Evolutionary conservation across 1,140 invertebrate genomes (phyloP).

Genomic region (Zaprionus kolodkinae): DNA sequence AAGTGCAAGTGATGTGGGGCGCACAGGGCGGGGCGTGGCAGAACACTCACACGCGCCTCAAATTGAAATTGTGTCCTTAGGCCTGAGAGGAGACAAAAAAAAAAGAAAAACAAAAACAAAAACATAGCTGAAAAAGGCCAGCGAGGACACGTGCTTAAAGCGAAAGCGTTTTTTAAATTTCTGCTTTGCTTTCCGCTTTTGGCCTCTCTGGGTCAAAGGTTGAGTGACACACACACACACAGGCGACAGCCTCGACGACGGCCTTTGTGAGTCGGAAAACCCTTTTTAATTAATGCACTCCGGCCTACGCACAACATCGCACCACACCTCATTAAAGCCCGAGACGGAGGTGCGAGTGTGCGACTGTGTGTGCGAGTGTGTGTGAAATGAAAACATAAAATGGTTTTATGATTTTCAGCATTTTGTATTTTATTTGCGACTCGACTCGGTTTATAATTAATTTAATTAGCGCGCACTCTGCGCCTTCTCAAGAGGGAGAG

Average conservation of each 20-base stretch:
- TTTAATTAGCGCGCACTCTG: conserved; percentile 42
- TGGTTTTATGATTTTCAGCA: conserved; percentile 62
- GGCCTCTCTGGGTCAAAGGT: conserved; percentile 58
- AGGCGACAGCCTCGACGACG: too few species aligned
- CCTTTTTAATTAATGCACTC: conserved; percentile 79
- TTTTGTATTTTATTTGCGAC: conserved; percentile 27
- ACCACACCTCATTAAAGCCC: conserved; percentile 72
- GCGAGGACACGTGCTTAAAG: conserved; percentile 67
- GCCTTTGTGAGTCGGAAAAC: conserved; percentile 46
- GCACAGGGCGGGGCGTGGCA: background rate
- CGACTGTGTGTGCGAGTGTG: conserved; percentile 32
- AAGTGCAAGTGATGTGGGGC: background rate
- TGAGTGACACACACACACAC: conserved; percentile 55
- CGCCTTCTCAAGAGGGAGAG: background rate
- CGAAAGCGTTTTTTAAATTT: conserved; percentile 61
- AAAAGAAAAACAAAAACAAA: conserved; percentile 13
- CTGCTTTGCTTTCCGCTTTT: conserved; percentile 32
- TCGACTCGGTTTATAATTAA: conserved; percentile 46
- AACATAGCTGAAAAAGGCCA: conserved; percentile 39
- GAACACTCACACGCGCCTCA: conserved; percentile 46
- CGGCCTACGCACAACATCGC: conserved; percentile 32
- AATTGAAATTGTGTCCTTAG: conserved; percentile 70
- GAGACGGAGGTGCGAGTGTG: conserved; percentile 19
- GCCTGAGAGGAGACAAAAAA: conserved; percentile 48
- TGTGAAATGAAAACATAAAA: conserved; percentile 68